These are phyloP conservation scores for Gavia stellata DNA, from an alignment of 2,113 vertebrate species.

Conservation along the genomic window DNA sequence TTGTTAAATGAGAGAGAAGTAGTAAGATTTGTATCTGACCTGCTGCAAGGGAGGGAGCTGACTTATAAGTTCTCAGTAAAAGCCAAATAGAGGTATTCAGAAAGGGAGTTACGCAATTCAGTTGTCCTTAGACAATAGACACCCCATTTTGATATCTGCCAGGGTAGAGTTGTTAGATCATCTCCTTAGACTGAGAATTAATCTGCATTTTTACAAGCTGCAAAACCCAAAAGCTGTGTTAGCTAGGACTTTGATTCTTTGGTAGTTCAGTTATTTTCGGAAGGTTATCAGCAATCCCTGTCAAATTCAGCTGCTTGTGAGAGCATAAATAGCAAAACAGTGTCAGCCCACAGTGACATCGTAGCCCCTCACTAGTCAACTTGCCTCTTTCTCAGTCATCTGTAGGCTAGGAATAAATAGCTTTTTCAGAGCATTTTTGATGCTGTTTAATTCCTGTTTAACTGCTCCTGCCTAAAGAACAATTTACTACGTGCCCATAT, in stretches of 20 bases:
- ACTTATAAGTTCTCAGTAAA: neutral
- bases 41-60: neutral
- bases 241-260: neutral
- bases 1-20: neutral
- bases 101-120: neutral
- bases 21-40: neutral
- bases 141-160: neutral
- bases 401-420: conserved; percentile 17
- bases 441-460: neutral
- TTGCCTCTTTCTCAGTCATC: neutral
- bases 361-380: neutral
- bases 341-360: neutral
- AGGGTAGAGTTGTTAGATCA: neutral
- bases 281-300: conserved; percentile 22
- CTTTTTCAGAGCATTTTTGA: neutral
- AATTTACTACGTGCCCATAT: neutral
- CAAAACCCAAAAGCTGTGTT: neutral
- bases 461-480: neutral
- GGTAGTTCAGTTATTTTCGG: conserved; percentile 27
- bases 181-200: neutral
- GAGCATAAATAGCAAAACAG: conserved; percentile 8
- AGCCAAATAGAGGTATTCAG: neutral
- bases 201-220: neutral
- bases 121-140: neutral
- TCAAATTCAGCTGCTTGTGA: neutral